Base-by-base conservation (phyloP, 2,797 vertebrate species). In the Rousettus madagascariensis region DNA sequence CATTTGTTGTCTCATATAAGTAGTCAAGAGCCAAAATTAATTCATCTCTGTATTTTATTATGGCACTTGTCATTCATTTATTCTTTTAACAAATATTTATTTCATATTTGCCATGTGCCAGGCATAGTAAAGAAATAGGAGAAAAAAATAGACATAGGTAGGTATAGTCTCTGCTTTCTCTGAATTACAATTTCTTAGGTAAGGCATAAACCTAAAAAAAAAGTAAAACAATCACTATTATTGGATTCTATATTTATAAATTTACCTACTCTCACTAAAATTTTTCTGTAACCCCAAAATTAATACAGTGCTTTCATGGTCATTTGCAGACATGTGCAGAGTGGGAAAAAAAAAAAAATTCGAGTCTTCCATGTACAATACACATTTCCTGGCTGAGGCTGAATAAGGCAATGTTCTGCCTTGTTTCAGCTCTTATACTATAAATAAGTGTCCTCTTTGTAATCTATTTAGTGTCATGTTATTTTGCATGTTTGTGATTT, bases 81-180 rank as follows among this genome's bases (percentile, higher is more conserved):
- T 68, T 72, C 59, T 66, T 78, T 90, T 13, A 86, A 55, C 71
- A 96, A 63, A 75, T 87, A 90, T 75, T 84, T 92, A 86, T 26
- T 38, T 38, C 38, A 38, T 90, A 74, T 90, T 19, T 49, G n/a
- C 74, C 57, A 89, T 46, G 16, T 43, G n/a, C 74, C 57, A 89
- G 55, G 16, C 49, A 78, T 66, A 82, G 13, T 22, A 46, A 12
- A 15, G 46, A 13, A 46, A 8, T 43, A 66, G 3, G 63, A 75
- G 33, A 83, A 30, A 90, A 80, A 80, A 78, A 68, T 66, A 89
- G 36, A 55, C 17, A 46, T 6, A 53, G 30, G 16, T 26, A 88
- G 75, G 36, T 53, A 80, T 10, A 83, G 26, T 8, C 49, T 85
- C 15, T 95, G 63, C 22, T 55, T 13, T 93, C 28, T 89, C 69